phyloP scores from a whole-genome alignment of 2,888 invertebrate genomes.

The Andrena marginata region DNA sequence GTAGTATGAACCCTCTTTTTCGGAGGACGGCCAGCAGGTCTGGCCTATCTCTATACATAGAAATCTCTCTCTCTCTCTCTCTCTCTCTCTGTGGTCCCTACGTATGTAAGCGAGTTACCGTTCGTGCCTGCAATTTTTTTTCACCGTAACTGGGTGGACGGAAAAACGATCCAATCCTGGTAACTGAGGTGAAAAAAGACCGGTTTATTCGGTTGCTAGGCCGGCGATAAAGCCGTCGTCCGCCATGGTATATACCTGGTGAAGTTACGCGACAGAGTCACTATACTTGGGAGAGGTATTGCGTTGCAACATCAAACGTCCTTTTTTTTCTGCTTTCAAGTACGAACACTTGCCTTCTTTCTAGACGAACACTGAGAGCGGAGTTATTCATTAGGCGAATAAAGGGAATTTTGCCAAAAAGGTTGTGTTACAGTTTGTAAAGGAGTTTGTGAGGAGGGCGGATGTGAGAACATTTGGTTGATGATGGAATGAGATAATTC shows the following conservation, averaged over 20 bases:
- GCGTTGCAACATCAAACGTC: too few species aligned
- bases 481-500: too few species aligned
- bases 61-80: too few species aligned
- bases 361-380: too few species aligned
- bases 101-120: neutral
- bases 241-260: neutral
- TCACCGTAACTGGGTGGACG: conserved; percentile 10
- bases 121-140: conserved; percentile 30
- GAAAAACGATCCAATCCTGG: conserved; percentile 25
- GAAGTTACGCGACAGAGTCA: neutral
- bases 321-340: too few species aligned
- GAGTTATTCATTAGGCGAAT: too few species aligned
- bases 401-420: too few species aligned
- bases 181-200: conserved; percentile 19
- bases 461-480: too few species aligned
- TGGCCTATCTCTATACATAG: conserved; percentile 13
- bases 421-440: too few species aligned
- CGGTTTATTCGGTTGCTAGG: conserved; percentile 25
- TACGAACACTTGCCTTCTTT: too few species aligned
- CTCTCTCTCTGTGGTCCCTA: neutral
- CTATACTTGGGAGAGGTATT: neutral
- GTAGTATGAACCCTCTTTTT: conserved; percentile 22
- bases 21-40: conserved; percentile 51
- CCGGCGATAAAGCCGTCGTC: neutral
- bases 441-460: too few species aligned